Percentiles rank a stretch among this genome's conserved stretches.
Conservation (phyloP, 2,797 vertebrate species). For the Parauchenoglanis ngamensis region DNA sequence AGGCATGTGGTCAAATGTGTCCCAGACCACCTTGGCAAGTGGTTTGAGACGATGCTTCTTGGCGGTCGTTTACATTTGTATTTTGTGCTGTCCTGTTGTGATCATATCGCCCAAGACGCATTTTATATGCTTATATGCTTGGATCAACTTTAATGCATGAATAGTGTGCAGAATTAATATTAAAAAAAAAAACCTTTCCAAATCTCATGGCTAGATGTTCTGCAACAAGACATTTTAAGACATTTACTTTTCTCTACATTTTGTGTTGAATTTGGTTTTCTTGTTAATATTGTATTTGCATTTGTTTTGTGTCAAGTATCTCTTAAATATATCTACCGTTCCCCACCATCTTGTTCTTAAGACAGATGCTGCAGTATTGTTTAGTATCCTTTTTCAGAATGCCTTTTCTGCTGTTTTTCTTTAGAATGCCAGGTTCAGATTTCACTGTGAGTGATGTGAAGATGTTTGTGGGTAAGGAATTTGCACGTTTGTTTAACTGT, state of each 20-base stretch:
- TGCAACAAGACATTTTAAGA: not conserved
- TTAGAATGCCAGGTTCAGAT: slow-evolving; percentile 93
- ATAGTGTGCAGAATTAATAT: not conserved
- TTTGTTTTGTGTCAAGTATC: not conserved
- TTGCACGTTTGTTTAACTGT: not conserved
- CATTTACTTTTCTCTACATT: not conserved
- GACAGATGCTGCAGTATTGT: not conserved
- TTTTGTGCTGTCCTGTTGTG: too few relatives aligned
- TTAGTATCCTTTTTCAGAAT: not conserved
- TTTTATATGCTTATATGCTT: too few relatives aligned
- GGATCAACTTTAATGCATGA: not conserved
- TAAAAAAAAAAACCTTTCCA: not conserved
- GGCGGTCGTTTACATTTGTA: too few relatives aligned
- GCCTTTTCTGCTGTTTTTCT: slow-evolving; percentile 26
- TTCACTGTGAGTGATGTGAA: slow-evolving; percentile 95
- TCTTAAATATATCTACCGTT: not conserved
- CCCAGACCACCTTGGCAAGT: too few relatives aligned
- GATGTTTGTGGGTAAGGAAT: slow-evolving; percentile 88
- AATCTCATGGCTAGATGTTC: not conserved
- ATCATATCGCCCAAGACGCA: too few relatives aligned
- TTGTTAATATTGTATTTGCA: not conserved
- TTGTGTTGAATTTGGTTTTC: not conserved
- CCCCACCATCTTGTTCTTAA: not conserved
- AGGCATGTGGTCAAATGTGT: too few relatives aligned
- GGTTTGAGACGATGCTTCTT: too few relatives aligned